Percentiles rank a stretch among this genome's conserved stretches.
Conservation (phyloP, 2,888 invertebrate genomes). For the Spicauda simplicius region DNA sequence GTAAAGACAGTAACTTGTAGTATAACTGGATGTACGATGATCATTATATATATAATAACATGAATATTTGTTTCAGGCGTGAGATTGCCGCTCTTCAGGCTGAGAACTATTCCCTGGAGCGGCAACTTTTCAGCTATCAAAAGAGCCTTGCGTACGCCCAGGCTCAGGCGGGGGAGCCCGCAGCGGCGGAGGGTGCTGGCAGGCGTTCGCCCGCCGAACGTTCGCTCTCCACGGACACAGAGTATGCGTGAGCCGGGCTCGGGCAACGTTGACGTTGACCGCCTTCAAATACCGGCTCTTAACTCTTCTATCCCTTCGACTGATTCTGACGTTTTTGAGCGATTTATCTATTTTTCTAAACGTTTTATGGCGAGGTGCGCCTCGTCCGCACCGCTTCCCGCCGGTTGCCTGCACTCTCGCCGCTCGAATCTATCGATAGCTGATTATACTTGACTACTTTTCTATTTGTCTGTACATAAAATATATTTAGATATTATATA, state of each 20-base stretch:
- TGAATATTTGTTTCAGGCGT: slow-evolving; percentile 80
- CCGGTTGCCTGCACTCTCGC: slow-evolving; percentile 83
- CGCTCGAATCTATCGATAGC: slow-evolving; percentile 83
- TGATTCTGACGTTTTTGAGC: slow-evolving; percentile 84
- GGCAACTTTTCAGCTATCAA: slow-evolving; percentile 93
- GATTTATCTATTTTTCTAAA: slow-evolving; percentile 85
- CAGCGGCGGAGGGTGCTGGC: slow-evolving; percentile 63
- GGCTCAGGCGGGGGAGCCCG: slow-evolving; percentile 84
- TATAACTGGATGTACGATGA: neutral
- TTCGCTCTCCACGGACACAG: slow-evolving; percentile 88
- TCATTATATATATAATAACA: neutral
- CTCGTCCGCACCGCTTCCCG: slow-evolving; percentile 82
- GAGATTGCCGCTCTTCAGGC: slow-evolving; percentile 92
- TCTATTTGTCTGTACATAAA: slow-evolving; percentile 85
- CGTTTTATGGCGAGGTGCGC: slow-evolving; percentile 83
- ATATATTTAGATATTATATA: slow-evolving; percentile 85
- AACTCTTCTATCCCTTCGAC: slow-evolving; percentile 79
- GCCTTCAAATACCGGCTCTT: slow-evolving; percentile 58
- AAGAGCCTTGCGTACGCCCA: slow-evolving; percentile 90
- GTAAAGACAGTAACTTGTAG: neutral
- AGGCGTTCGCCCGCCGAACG: slow-evolving; percentile 84
- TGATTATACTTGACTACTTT: slow-evolving; percentile 84
- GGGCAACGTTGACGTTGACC: slow-evolving; percentile 42
- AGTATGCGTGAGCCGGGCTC: slow-evolving; percentile 87
- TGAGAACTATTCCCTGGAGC: slow-evolving; percentile 93